Evolutionary conservation across 2,113 vertebrate genomes (phyloP), one percentile per base, ranked within the genome.

Genomic region (Urocolius indicus): DNA sequence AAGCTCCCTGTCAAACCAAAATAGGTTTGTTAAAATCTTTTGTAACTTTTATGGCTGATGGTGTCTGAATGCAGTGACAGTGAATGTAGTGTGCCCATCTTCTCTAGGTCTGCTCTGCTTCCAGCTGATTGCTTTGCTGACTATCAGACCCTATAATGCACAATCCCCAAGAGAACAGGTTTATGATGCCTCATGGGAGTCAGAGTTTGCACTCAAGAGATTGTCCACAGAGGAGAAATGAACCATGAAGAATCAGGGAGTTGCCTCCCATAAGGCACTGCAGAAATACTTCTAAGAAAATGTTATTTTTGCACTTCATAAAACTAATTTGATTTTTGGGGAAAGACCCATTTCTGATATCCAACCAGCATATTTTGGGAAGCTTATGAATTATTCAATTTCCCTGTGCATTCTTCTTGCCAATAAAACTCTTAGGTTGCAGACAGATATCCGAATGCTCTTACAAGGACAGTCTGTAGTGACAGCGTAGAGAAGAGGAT

Each of bases 361-460:
- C 20, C 38, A 87, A 43, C 14, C 43, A 87, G 27, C 9, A 36
- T 67, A 78, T 84, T 81, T 90, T 65, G 71, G 51, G 65, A 89
- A 68, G 32, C 0, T 61, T 63, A 92, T 89, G 49, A 93, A 94
- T 95, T 92, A 92, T 96, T 96, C 38, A 95, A 23, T 67, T 84
- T 89, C 89, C 65, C n/a, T 87, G 18, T 52, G 16, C 29, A 71
- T 89, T 15, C 30, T 41, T 89, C 80, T 92, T 92, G 96, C 83
- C 96, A 95, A 67, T 58, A 92, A 90, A 94, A 87, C 73, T 92
- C 57, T 96, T 87, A 90, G 32, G 8, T 16, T 93, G 89, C 86
- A 97, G 80, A 84, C 65, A 75, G 65, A 59, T 67, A 92, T 67
- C 79, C 77, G 90, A 93, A 94, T 0, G 0, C 22, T 89, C 30